Percentiles rank a stretch among this genome's conserved stretches.
Evolutionary conservation across 2,113 vertebrate genomes (phyloP).

Genomic region (Xiphophorus couchianus): DNA sequence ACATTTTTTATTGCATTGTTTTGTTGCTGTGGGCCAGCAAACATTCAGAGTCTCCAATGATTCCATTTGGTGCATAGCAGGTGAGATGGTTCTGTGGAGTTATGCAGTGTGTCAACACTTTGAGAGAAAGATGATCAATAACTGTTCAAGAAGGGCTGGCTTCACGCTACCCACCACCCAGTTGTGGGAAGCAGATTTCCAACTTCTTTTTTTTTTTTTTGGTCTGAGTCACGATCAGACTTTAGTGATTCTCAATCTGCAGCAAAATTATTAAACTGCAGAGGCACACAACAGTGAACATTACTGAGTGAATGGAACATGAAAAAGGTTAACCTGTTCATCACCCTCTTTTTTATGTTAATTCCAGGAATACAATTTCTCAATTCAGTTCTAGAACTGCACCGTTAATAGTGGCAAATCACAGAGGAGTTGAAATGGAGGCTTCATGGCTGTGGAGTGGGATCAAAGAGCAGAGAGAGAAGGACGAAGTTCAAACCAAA

Average conservation of each 20-base stretch:
- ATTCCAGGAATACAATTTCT: too few relatives aligned
- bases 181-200: constrained; percentile 28
- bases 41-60: constrained; percentile 64
- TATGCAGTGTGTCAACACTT: constrained; percentile 67
- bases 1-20: constrained; percentile 44
- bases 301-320: not conserved
- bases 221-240: constrained; percentile 48
- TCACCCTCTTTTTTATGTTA: not conserved
- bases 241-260: constrained; percentile 29
- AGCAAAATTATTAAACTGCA: constrained; percentile 43
- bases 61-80: constrained; percentile 61
- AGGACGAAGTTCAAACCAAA: too few relatives aligned
- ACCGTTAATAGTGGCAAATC: too few relatives aligned
- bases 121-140: constrained; percentile 75
- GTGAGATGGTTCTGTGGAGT: constrained; percentile 67
- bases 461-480: too few relatives aligned
- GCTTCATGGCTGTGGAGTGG: too few relatives aligned
- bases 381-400: too few relatives aligned
- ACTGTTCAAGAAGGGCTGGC: constrained; percentile 42
- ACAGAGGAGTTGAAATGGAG: too few relatives aligned
- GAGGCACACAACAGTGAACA: constrained; percentile 12
- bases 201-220: constrained; percentile 4
- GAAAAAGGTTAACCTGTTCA: not conserved
- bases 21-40: constrained; percentile 70
- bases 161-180: constrained; percentile 34